Base-by-base conservation (phyloP, 2,797 vertebrate genomes). In the Ptychobarbus kaznakovi region DNA sequence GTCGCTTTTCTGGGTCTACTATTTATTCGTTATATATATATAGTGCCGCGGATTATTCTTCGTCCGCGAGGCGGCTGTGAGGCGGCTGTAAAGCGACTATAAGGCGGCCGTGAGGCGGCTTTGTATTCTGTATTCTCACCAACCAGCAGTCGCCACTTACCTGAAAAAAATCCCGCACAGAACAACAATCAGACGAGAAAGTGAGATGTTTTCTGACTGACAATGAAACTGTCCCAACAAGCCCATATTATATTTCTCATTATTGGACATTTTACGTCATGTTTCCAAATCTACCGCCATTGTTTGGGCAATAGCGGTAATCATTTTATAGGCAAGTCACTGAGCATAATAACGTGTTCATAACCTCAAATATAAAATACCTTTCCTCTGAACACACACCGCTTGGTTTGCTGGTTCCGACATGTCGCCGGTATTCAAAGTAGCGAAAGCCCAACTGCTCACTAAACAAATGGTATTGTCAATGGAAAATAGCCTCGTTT, bases 181-280 rank as follows among this genome's bases (percentile, higher is more conserved):
- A 32, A 65, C 58, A 32, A 65, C 58, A 46, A 32, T 63, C 42
- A n/a, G 11, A 42, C 5, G 35, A 6, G 56, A 49, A 6, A 35
- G 25, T 1, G 42, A 65, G 28, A 63, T 35, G 40, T 63, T 74
- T 58, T 73, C 25, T 32, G n/a, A 61, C 6, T 61, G 7, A 44
- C 58, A 22, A 70, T 7, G 28, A n/a, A 49, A 35, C 69, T 63
- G 69, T 63, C 70, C 74, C 70, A 82, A 74, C 74, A 74, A 83
- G 8, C 81, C 28, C 28, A 65, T 49, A 75, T 83, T 51, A 16
- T 40, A 75, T 75, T 65, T 51, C 56, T 16, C 11, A n/a, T 63
- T n/a, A n/a, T 18, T 63, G 20, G 25, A 6, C 4, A 75, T 25
- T 58, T 53, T 25, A 72, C 10, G 11, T 28, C 13, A 11, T 6